phyloP scores from a whole-genome alignment of 2,797 vertebrate species.

The Scyliorhinus canicula region DNA sequence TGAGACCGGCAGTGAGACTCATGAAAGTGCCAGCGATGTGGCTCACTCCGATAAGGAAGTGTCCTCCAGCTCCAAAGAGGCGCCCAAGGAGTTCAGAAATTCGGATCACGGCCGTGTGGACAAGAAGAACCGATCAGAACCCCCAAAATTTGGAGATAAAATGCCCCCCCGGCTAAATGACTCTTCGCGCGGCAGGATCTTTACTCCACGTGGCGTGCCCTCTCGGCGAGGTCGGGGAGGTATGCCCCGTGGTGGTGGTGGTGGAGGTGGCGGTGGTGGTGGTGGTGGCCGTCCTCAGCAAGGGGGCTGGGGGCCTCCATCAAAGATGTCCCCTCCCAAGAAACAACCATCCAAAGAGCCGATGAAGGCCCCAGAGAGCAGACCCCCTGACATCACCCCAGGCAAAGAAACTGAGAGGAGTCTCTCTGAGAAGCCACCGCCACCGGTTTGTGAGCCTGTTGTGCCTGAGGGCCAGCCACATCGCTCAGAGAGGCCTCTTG shows the following conservation, averaged over 20 bases:
- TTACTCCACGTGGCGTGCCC: constrained; percentile 86
- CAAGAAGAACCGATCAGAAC: constrained; percentile 40
- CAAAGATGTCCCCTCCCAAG: constrained; percentile 43
- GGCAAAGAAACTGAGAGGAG: not conserved
- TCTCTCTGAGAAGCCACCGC: not conserved
- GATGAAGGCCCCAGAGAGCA: constrained; percentile 63
- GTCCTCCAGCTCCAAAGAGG: constrained; percentile 48
- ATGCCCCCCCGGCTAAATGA: constrained; percentile 47
- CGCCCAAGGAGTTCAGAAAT: constrained; percentile 40
- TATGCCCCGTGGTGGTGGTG: constrained; percentile 54
- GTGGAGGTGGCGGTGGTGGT: constrained; percentile 58
- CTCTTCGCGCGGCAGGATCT: constrained; percentile 64
- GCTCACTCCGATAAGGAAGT: constrained; percentile 79
- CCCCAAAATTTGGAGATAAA: constrained; percentile 44
- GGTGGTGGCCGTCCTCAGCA: constrained; percentile 48
- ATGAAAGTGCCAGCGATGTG: constrained; percentile 64
- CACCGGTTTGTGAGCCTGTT: not conserved
- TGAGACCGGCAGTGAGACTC: constrained; percentile 84
- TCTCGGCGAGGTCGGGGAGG: constrained; percentile 79
- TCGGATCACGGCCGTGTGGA: constrained; percentile 42
- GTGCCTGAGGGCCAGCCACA: not conserved
- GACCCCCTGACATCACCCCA: constrained; percentile 54
- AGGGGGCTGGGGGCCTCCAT: constrained; percentile 52
- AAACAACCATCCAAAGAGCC: constrained; percentile 25
- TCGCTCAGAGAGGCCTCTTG: not conserved